These are phyloP conservation scores for Umimayanthus kanabou DNA, from an alignment of 92 coral and sea anemone species.

Conservation along the genomic window DNA sequence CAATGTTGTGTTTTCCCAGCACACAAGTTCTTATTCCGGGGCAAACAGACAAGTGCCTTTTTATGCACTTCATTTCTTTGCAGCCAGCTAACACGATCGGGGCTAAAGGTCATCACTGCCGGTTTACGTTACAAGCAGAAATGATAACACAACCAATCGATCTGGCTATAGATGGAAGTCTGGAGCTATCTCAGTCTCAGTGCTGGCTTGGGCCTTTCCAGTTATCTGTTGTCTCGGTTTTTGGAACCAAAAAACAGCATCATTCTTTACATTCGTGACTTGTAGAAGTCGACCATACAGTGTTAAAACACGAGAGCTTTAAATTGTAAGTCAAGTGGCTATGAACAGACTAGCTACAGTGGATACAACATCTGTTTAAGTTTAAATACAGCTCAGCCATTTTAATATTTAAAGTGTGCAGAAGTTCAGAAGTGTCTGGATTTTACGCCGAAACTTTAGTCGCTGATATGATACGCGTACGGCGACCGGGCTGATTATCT, in stretches of 20 bases:
- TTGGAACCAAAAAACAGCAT: too few species aligned
- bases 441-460: too few species aligned
- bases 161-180: background rate
- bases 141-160: too few species aligned
- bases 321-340: too few species aligned
- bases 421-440: background rate
- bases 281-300: background rate
- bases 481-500: too few species aligned
- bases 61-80: background rate
- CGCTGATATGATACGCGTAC: too few species aligned
- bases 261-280: background rate
- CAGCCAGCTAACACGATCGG: background rate
- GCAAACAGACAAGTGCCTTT: slow-evolving; percentile 22
- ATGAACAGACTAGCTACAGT: too few species aligned
- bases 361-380: background rate
- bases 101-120: slow-evolving; percentile 37
- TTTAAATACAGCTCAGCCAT: background rate
- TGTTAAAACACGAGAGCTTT: background rate
- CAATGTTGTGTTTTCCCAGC: background rate
- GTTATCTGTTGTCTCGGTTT: too few species aligned
- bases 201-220: too few species aligned
- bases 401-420: background rate
- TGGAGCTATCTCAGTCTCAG: too few species aligned
- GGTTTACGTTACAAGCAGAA: background rate
- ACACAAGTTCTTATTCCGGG: background rate